Base-by-base conservation (phyloP, 2,888 invertebrate species). In the Eupithecia insigniata region DNA sequence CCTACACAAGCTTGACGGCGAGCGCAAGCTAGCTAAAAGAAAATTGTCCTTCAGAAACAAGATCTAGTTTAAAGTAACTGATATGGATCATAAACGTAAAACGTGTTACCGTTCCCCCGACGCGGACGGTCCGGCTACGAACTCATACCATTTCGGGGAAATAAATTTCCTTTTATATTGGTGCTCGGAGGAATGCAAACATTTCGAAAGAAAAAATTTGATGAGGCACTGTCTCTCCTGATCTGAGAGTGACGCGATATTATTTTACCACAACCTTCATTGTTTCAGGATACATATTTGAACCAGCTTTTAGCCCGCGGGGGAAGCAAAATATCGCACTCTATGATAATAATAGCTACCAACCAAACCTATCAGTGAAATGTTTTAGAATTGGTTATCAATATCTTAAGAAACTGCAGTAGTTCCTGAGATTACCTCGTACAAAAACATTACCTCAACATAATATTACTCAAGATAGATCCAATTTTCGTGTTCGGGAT, bases 21-120 rank as follows among this genome's bases (percentile, higher is more conserved):
- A 3, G 22, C 51, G 22, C 22, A 10, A n/a, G n/a, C 18, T 7
- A n/a, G 43, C 43, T n/a, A 8, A 3, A 10, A 51, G 22, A 61
- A 34, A 62, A 30, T 0, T 62, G 61, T 60, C 67, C 75, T 77
- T 78, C 78, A 77, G 69, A 79, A 58, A 64, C 70, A 66, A 69
- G 71, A 71, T 71, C 60, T 72, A 72, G 82, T 79, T 82, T 84
- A 85, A 85, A 77, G 78, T 81, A 81, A 81, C 80, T 78, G 79
- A 79, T 83, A 84, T 83, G 84, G 83, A 83, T 85, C 85, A 87
- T 87, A 86, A 87, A 84, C 85, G 84, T 88, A 87, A 88, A 89
- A 87, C 84, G 82, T 82, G 85, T 82, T 85, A 82, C 83, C 78
- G 81, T 81, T 83, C 83, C 83, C 84, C 80, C 78, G 82, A 82